phyloP scores from a whole-genome alignment of 2,888 invertebrate genomes.

The Gymnocheta viridis region DNA sequence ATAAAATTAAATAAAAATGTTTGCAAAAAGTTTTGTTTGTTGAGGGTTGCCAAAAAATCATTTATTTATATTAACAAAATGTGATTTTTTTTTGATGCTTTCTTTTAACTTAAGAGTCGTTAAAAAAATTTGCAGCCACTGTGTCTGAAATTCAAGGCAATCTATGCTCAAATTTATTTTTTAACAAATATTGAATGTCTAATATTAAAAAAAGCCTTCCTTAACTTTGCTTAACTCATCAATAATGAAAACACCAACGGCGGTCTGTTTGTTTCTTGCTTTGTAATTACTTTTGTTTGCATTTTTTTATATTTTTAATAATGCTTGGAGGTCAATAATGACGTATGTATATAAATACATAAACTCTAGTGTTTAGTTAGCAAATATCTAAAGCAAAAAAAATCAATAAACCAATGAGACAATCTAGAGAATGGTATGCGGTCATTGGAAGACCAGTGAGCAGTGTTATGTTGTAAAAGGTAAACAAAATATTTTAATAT shows the following conservation, averaged over 20 bases:
- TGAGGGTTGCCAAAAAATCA: too few relatives aligned
- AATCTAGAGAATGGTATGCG: constrained; percentile 8
- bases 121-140: neutral
- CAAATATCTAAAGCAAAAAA: constrained; percentile 4
- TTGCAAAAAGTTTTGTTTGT: too few relatives aligned
- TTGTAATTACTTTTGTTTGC: neutral
- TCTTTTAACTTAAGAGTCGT: neutral
- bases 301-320: constrained; percentile 11
- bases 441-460: neutral
- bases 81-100: neutral
- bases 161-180: too few relatives aligned
- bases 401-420: too few relatives aligned
- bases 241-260: neutral
- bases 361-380: constrained; percentile 6
- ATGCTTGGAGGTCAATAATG: constrained; percentile 59
- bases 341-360: constrained; percentile 24
- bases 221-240: constrained; percentile 2
- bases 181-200: neutral
- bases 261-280: neutral
- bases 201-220: neutral
- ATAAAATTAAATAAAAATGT: too few relatives aligned
- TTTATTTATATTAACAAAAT: neutral
- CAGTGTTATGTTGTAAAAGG: neutral
- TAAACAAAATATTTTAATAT: neutral
- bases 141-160: neutral